Base-by-base conservation (phyloP, 2,888 invertebrate species). In the Stenichneumon culpator region DNA sequence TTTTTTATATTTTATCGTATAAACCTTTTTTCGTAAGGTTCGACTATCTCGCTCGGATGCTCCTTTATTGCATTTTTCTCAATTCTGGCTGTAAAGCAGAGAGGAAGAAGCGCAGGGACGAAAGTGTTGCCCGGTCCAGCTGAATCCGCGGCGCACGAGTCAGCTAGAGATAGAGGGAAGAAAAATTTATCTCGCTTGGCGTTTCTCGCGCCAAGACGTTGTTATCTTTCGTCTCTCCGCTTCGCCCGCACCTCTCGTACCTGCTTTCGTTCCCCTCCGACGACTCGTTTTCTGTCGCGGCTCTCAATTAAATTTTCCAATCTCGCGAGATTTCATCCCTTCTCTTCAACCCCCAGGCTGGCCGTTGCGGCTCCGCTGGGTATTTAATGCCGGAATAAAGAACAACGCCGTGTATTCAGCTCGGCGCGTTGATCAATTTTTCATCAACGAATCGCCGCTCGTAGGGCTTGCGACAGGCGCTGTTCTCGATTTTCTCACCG, bases 251-350 rank as follows among this genome's bases (percentile, higher is more conserved):
- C 32, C 44, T 4, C 72, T 36, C 7, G 9, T 22, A 5, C 39
- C n/a, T 68, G 32, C 7, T 28, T 7, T 47, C 22, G n/a, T 63
- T 47, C 60, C 50, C 11, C 25, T 44, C 22, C n/a, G n/a, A 19
- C 52, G n/a, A 44, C 50, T 73, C 50, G 14, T 39, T 47, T 50
- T 73, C 73, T 50, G 67, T 57, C 68, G 72, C 36, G 16, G 57
- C 22, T 70, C 72, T 78, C 67, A 78, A 73, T 82, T 78, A 78
- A 82, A 82, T 78, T 82, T 54, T 78, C 25, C 78, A 72, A 82
- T 73, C 78, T 73, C 60, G 54, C 11, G 72, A 78, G 65, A 78
- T 70, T 79, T 52, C 3, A 54, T n/a, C 78, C 25, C 52, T 32
- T 54, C 28, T 22, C 47, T n/a, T 44, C n/a, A 4, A n/a, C 11